These are phyloP conservation scores for Arenaria interpres DNA, from an alignment of 2,113 vertebrate species.

Conservation along the genomic window DNA sequence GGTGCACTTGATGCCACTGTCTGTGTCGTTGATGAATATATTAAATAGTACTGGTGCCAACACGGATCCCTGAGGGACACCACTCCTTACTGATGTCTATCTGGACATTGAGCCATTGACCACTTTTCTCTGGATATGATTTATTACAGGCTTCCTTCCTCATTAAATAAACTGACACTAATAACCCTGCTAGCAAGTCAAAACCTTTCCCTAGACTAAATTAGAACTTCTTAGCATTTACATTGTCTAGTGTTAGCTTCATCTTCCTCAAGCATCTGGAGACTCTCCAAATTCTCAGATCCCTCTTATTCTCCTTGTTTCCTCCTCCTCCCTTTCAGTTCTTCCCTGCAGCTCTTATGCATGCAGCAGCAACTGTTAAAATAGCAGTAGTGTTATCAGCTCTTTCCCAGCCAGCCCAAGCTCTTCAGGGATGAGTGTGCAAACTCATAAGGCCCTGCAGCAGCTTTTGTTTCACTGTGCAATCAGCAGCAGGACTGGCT, in stretches of 20 bases:
- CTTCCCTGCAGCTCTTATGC: not conserved
- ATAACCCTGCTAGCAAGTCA: not conserved
- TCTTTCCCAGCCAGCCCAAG: not conserved
- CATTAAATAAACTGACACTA: not conserved
- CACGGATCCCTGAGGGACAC: not conserved
- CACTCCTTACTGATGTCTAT: not conserved
- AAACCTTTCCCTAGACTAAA: not conserved
- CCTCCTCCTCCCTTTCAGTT: not conserved
- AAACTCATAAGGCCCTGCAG: not conserved
- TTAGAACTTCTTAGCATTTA: not conserved
- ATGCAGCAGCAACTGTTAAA: not conserved
- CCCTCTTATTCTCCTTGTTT: not conserved
- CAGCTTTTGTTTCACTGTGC: not conserved
- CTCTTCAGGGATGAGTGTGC: not conserved
- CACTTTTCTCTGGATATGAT: not conserved
- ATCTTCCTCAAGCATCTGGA: not conserved
- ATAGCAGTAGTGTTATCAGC: not conserved
- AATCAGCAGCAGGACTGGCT: not conserved
- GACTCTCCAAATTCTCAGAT: not conserved
- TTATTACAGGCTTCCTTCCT: not conserved
- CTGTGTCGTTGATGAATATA: not conserved
- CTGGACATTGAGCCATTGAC: not conserved
- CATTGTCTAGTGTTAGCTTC: not conserved
- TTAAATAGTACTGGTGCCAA: not conserved
- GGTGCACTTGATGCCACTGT: accelerated